Evolutionary conservation across 2,888 invertebrate species (phyloP), one percentile per base, ranked within the genome.

Genomic region (Sesia bembeciformis): DNA sequence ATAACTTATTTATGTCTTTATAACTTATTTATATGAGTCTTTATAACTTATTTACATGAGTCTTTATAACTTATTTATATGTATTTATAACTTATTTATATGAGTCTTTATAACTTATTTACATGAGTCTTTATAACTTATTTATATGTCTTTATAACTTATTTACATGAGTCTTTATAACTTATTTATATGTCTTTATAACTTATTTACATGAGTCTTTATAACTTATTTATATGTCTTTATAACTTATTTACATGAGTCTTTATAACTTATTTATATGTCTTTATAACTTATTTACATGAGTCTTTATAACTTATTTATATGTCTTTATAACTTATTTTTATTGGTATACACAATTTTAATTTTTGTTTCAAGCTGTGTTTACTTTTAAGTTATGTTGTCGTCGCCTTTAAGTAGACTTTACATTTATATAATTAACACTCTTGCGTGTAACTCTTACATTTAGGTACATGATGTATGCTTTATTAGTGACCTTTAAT

Each of bases 191-290:
- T 51, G 7, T 6, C 5, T 54, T 38, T 40, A 46, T 51, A 54
- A 51, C 23, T 23, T 23, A n/a, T n/a, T n/a, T n/a, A n/a, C n/a
- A n/a, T n/a, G n/a, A n/a, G n/a, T n/a, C n/a, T n/a, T n/a, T n/a
- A n/a, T n/a, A 49, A 40, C 43, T 46, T 41, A 54, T 38, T 50
- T 23, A 50, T 54, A 54, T 51, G 7, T 6, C 5, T 54, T 38
- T 40, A 46, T 51, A 54, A 51, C 23, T 23, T 23, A n/a, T n/a
- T n/a, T n/a, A n/a, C n/a, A n/a, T n/a, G n/a, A n/a, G n/a, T n/a
- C n/a, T n/a, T n/a, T n/a, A n/a, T n/a, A 49, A 40, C 43, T 46
- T 41, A 54, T 38, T 50, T 23, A 50, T 54, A 54, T 51, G 7
- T 6, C 5, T 54, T 38, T 40, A 46, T 51, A 54, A 51, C 23